phyloP scores from a whole-genome alignment of 2,888 invertebrate genomes.

The Euplagia quadripunctaria region DNA sequence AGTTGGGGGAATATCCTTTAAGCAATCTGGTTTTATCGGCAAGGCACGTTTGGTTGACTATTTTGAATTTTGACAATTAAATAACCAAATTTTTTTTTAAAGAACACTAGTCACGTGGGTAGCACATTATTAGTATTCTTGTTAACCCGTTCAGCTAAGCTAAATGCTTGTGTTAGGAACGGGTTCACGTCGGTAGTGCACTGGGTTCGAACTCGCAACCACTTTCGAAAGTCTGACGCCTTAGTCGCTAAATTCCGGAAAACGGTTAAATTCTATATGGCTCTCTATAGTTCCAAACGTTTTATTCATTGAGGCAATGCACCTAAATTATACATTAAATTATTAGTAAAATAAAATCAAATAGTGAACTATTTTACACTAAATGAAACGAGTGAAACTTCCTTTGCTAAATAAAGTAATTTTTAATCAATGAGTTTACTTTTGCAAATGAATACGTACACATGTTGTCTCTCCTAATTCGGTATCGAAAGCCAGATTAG shows the following conservation, averaged over 20 bases:
- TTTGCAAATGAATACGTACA: neutral
- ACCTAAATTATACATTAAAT: too few species aligned
- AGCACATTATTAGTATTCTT: too few species aligned
- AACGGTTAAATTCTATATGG: neutral
- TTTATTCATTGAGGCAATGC: too few species aligned
- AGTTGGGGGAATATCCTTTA: too few species aligned
- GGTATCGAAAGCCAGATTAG: conserved; percentile 5
- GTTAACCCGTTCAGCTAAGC: too few species aligned
- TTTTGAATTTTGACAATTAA: neutral
- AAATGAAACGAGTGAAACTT: neutral
- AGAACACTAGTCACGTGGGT: neutral
- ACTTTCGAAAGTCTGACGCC: neutral
- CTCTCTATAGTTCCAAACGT: too few species aligned
- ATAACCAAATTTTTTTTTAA: too few species aligned
- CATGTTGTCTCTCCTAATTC: neutral
- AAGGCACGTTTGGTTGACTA: neutral
- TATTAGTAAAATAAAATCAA: too few species aligned
- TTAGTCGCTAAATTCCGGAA: neutral
- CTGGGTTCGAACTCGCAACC: too few species aligned
- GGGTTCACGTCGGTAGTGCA: too few species aligned
- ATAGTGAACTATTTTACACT: neutral
- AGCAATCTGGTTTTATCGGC: too few species aligned
- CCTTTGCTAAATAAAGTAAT: neutral
- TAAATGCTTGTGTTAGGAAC: too few species aligned
- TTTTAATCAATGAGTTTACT: neutral